phyloP scores from a whole-genome alignment of 1,140 invertebrate genomes.

The Saccostrea glomerata region DNA sequence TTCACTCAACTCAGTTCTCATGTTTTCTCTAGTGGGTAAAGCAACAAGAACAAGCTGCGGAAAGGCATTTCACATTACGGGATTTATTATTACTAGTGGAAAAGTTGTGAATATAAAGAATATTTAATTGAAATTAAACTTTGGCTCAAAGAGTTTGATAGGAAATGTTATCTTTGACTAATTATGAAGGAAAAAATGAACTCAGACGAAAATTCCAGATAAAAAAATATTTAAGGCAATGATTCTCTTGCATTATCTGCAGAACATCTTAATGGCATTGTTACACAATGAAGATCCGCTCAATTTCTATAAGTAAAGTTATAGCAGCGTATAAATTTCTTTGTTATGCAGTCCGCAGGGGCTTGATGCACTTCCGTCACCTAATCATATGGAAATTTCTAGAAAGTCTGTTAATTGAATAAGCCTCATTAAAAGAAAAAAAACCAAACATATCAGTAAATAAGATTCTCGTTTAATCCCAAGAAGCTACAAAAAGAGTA shows the following conservation, averaged over 20 bases:
- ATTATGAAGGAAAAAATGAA: too few relatives aligned
- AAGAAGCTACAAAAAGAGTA: background rate
- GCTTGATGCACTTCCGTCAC: background rate
- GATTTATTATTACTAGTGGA: too few relatives aligned
- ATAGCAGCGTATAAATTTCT: background rate
- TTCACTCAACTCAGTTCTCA: too few relatives aligned
- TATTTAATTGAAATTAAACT: too few relatives aligned
- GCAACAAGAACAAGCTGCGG: too few relatives aligned
- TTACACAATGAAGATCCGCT: background rate
- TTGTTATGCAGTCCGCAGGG: background rate
- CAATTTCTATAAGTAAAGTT: background rate
- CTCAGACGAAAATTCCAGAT: background rate
- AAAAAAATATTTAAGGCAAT: background rate
- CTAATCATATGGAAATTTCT: background rate
- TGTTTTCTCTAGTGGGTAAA: too few relatives aligned
- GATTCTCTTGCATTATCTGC: background rate
- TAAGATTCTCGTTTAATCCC: conserved; percentile 3
- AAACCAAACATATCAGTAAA: background rate
- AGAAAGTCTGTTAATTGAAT: conserved; percentile 6
- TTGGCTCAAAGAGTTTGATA: too few relatives aligned
- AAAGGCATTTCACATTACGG: too few relatives aligned
- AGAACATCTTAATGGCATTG: background rate
- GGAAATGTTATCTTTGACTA: too few relatives aligned
- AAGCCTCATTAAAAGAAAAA: background rate
- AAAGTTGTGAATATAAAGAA: too few relatives aligned